Base-by-base conservation (phyloP, 2,888 invertebrate species). In the Polydrusus tereticollis region DNA sequence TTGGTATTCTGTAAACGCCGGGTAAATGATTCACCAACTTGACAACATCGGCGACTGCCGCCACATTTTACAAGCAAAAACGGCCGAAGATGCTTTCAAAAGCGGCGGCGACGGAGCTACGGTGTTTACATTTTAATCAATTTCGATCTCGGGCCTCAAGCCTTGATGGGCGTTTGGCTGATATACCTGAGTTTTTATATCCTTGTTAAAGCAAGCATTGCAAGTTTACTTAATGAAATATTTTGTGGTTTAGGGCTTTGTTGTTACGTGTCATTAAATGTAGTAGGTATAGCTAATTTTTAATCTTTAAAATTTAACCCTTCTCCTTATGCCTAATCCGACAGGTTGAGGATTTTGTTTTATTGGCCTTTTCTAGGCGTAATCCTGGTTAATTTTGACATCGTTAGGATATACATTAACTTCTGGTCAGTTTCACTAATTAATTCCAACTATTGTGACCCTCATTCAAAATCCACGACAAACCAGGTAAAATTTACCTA, bases 121-220 rank as follows among this genome's bases (percentile, higher is more conserved):
- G 64, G 41, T 63, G 68, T 72, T 69, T 69, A 73, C 73, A 69
- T 73, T 73, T 69, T 73, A 73, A 73, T 69, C 73, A 62, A 29
- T 65, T 68, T 70, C 64, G 58, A 70, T 64, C 63, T 69, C 50
- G 45, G 63, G 69, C 57, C 69, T 68, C 26, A 60, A 67, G 59
- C 26, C 57, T 66, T 29, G 41, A 4, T 16, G 41, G n/a, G 8
- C 18, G 20, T 33, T 55, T 55, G 16, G 16, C 36, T 57, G 10
- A 33, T 16, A 41, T 67, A 67, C 67, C 67, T 67, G 67, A 50
- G 14, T 36, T 33, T 68, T 60, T 47, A 60, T 38, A 41, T 68
- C 18, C 38, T 52, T 26, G 68, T 60, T 60, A 68, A n/a, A n/a
- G n/a, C n/a, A n/a, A 59, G 16, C 38, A 47, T 58, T 45, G 8